A percentile compares a stretch with the other conserved stretches of the same genome.
Conservation (phyloP, 2,888 invertebrate species). For the Microplitis manilae region DNA sequence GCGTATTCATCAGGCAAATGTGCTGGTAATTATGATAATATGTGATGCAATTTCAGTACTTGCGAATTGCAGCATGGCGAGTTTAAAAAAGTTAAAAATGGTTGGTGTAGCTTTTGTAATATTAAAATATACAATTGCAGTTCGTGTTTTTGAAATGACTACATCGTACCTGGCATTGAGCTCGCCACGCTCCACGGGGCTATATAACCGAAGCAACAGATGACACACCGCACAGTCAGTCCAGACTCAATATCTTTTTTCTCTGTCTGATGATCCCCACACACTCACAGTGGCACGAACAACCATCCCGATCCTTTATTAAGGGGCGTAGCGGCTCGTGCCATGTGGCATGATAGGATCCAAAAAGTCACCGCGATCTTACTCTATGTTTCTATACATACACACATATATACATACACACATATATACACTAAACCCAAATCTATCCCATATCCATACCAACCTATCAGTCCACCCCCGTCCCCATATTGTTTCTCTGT, state of each 20-base stretch:
- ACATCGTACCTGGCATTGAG: slow-evolving; percentile 5
- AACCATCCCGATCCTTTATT: slow-evolving; percentile 51
- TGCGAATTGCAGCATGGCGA: not conserved
- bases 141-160: not conserved
- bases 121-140: slow-evolving; percentile 2
- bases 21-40: not conserved
- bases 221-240: slow-evolving; percentile 60
- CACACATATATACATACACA: slow-evolving; percentile 23
- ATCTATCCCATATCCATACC: slow-evolving; percentile 2
- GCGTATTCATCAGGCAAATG: not conserved
- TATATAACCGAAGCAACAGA: slow-evolving; percentile 66
- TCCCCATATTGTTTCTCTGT: slow-evolving; percentile 23
- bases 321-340: slow-evolving; percentile 60
- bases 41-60: not conserved
- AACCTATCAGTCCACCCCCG: slow-evolving; percentile 49
- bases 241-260: slow-evolving; percentile 23
- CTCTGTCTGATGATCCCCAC: slow-evolving; percentile 38
- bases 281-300: slow-evolving; percentile 48
- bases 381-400: not conserved
- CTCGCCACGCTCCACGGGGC: slow-evolving; percentile 53
- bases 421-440: slow-evolving; percentile 5
- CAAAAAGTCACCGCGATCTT: slow-evolving; percentile 24
- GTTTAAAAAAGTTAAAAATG: not conserved
- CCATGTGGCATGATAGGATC: slow-evolving; percentile 59
- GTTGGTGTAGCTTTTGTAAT: not conserved